Percentiles rank a stretch among this genome's conserved stretches.
phyloP scores from a whole-genome alignment of 2,113 vertebrate genomes.

The Misgurnus mizolepis region DNA sequence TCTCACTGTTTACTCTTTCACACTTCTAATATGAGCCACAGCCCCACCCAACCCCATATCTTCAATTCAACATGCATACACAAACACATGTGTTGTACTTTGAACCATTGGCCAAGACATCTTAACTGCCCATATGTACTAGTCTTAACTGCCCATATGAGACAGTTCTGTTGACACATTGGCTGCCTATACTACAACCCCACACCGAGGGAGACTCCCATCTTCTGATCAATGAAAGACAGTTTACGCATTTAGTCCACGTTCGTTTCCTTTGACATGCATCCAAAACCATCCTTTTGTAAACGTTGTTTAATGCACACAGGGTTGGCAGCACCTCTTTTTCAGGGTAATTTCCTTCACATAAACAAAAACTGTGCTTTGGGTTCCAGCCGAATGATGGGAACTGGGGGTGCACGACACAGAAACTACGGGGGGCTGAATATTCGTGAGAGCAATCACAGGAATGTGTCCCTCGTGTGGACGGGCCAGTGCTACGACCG shows the following conservation, averaged over 20 bases:
- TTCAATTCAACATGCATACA: not conserved
- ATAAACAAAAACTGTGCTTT: slow-evolving; percentile 4
- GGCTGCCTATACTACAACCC: not conserved
- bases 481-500: slow-evolving; percentile 19
- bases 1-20: slow-evolving; percentile 1
- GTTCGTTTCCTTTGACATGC: not conserved
- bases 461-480: slow-evolving; percentile 32
- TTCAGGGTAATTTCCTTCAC: slow-evolving; percentile 14
- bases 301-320: not conserved
- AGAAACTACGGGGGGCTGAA: not conserved
- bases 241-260: not conserved
- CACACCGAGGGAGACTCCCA: not conserved
- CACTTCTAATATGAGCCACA: slow-evolving; percentile 21
- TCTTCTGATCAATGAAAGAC: slow-evolving; percentile 1
- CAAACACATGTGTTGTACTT: not conserved
- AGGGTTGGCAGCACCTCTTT: slow-evolving; percentile 16
- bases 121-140: not conserved
- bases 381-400: slow-evolving; percentile 2
- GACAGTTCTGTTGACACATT: slow-evolving; percentile 13
- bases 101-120: not conserved
- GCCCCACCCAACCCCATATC: slow-evolving; percentile 32
- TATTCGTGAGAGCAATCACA: slow-evolving; percentile 23
- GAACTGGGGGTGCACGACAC: not conserved
- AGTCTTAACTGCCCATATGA: slow-evolving; percentile 4
- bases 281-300: slow-evolving; percentile 16